Evolutionary conservation across 2,888 invertebrate genomes (phyloP).

Genomic region (Pyrochroa serraticornis): DNA sequence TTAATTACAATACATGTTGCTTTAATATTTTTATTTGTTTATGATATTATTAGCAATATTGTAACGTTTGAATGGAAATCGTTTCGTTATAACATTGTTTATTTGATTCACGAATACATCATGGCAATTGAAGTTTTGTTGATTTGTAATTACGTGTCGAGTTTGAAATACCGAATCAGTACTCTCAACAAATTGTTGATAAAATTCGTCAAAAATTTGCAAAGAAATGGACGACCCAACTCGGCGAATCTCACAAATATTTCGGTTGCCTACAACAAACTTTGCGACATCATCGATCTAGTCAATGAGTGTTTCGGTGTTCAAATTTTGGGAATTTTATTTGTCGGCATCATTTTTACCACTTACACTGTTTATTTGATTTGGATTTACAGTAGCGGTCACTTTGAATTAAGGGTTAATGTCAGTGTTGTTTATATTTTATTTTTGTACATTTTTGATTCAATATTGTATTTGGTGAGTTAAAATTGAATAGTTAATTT

Average conservation of each 20-base stretch:
- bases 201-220: background rate
- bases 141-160: background rate
- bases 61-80: background rate
- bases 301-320: conserved; percentile 11
- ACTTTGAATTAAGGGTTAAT: background rate
- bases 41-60: background rate
- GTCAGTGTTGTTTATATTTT: conserved; percentile 1
- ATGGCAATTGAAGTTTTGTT: conserved; percentile 3
- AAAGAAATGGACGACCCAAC: background rate
- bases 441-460: background rate
- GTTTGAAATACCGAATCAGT: background rate
- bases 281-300: background rate
- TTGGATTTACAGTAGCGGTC: conserved; percentile 2
- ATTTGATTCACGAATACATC: conserved; percentile 1
- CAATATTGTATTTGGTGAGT: conserved; percentile 3
- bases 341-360: conserved; percentile 3
- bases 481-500: background rate
- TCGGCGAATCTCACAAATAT: too few species aligned
- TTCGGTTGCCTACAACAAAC: background rate
- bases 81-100: background rate
- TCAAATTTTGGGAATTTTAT: conserved; percentile 5
- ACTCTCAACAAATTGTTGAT: background rate
- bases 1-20: background rate
- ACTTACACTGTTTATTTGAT: conserved; percentile 5
- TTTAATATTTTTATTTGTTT: background rate